Evolutionary conservation across 2,113 vertebrate genomes (phyloP), one percentile per base, ranked within the genome.

Genomic region (Lophura nycthemera): DNA sequence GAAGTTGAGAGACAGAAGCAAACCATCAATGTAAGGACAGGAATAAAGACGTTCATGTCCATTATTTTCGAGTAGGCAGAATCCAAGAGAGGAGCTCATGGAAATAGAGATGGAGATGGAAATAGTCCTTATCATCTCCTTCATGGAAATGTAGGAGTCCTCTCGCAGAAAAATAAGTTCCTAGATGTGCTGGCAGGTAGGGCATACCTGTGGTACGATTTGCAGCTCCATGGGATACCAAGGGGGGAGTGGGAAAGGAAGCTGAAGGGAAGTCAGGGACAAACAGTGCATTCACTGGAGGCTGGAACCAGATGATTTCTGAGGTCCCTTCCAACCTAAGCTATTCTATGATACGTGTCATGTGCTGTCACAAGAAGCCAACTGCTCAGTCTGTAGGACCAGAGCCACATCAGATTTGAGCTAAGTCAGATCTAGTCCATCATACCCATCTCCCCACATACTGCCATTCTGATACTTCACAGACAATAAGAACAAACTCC

Each of bases 181-280:
- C 13, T 0, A 0, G 11, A 21, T 0, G 0, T 12, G 40, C 22
- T 74, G 0, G 0, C 34, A 27, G 21, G 32, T 2, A 7, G 43
- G 38, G 15, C 8, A 6, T 4, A 25, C 22, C 17, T 22, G 65
- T 42, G 8, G 32, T 50, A 43, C 45, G 5, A 65, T 27, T 73
- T 40, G 69, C 48, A 40, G 13, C 67, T 65, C 63, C n/a, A 2
- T 14, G 60, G 64, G 42, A 43, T 27, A 50, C 22, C 16, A 12
- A 73, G 36, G 75, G 76, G 24, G 36, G 30, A 76, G 30, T 0
- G 4, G 6, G 47, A 34, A 84, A 84, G 16, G 47, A 19, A 85
- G 64, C 42, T 43, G 34, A 63, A 80, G 32, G 54, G 54, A 84
- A 83, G n/a, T 18, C 56, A 65, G 34, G 42, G 34, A 60, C 50